Base-by-base conservation (phyloP, 2,797 vertebrate species). In the Gymnopithys bicolor region DNA sequence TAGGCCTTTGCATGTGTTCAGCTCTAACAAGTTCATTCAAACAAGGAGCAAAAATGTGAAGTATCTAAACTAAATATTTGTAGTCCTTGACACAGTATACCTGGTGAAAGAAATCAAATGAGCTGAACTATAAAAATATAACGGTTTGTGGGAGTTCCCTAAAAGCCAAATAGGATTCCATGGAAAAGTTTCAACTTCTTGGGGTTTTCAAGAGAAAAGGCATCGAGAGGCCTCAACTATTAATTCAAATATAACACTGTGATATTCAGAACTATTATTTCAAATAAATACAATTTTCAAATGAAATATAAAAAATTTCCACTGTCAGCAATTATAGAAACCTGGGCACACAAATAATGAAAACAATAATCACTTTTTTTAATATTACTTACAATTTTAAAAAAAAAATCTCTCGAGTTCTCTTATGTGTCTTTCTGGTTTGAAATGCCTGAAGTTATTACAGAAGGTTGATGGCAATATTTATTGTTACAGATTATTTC, bases 401-500 rank as follows among this genome's bases (percentile, higher is more conserved):
- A 87, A 52, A 71, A 87, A 87, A 89, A 85, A 53, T 48, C 21
- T 68, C 79, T 43, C 63, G 22, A 67, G 27, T 56, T 89, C 19
- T 83, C 7, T 67, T 83, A 18, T 13, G 19, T 32, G 35, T 62
- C 21, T 30, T 73, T 63, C 68, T 78, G 27, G 13, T 66, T 78
- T 88, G 28, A 74, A 93, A 88, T 32, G 7, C 41, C 45, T 71
- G 13, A 79, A 74, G 45, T 77, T 93, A 89, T 71, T 91, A 69
- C 52, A 63, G 46, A 87, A 86, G 88, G 43, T 14, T 84, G 37
- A 80, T n/a, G 58, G n/a, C 30, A 75, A 35, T 84, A 64, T 92
- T 92, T 94, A 13, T 56, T 87, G n/a, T 58, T 78, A 89, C 87
- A 93, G 80, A 93, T 91, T 93, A 94, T 85, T 96, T 95, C 51